Evolutionary conservation across 1,140 invertebrate species (phyloP), one percentile per base, ranked within the genome.

Genomic region (Lepeophtheirus salmonis): DNA sequence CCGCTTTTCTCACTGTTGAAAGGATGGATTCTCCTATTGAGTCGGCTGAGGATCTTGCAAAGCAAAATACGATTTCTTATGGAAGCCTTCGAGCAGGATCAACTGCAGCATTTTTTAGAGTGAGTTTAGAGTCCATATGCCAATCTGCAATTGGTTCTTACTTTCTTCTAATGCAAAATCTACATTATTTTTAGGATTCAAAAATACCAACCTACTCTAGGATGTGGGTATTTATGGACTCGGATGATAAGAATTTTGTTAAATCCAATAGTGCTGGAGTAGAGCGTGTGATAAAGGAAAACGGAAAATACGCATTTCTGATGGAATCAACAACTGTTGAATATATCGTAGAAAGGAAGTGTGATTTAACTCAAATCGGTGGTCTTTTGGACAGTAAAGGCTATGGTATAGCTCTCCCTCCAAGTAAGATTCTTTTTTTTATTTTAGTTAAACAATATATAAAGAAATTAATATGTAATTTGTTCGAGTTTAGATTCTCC

Each of bases 1-100:
- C 80, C 18, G 80, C 80, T 25, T 81, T 81, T 68, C 67, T 81
- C 16, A 81, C 79, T n/a, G 77, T 79, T 17, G 77, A 79, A 59
- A 66, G 75, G 53, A 73, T 81, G 68, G 72, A 77, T 22, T 73
- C 76, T n/a, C 74, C 77, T 12, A 80, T 82, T 14, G 71, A 77
- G 61, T 74, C 70, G 16, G 74, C 76, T 1, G 77, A 81, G 66
- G 79, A 79, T 63, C 69, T 81, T 20, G 73, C 77, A 1, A 75
- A 74, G 56, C 78, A 80, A 64, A 75, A 73, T 3, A 74, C 73
- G 64, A 76, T 80, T 52, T 73, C 75, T 63, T 82, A 81, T 67
- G 79, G 79, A 58, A 70, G 69, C 20, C 66, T 76, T 14, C 67
- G 70, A 57, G 72, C 70, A 14, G 78, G 78, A 16, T 74, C 77